Conservation (phyloP, 2,888 invertebrate species). For the Parascotia fuliginaria region DNA sequence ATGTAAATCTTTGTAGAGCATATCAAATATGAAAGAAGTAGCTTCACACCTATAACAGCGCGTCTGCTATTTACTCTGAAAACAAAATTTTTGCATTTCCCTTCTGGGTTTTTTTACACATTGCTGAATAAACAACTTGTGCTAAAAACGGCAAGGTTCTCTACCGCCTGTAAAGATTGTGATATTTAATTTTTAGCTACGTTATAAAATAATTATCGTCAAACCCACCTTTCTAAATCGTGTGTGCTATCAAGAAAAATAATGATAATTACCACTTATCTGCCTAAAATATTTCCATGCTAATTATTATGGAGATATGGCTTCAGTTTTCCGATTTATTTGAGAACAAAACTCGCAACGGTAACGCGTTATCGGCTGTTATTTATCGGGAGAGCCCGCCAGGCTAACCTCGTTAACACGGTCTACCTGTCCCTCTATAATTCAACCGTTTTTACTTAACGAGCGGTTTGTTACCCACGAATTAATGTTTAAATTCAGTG, state of each 20-base stretch:
- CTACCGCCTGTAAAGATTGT: no score
- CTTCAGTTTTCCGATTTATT: slow-evolving; percentile 66
- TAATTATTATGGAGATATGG: slow-evolving; percentile 41
- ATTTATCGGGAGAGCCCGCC: slow-evolving; percentile 56
- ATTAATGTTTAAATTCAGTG: slow-evolving; percentile 58
- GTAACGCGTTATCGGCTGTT: slow-evolving; percentile 63
- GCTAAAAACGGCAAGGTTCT: no score
- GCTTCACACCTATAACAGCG: no score
- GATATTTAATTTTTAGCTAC: no score
- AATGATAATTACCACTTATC: slow-evolving; percentile 39
- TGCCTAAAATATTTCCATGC: slow-evolving; percentile 42
- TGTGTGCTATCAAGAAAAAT: neutral
- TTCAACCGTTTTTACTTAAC: slow-evolving; percentile 67
- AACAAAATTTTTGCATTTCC: no score
- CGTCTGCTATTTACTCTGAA: no score
- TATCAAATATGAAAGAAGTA: neutral
- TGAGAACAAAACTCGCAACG: slow-evolving; percentile 53
- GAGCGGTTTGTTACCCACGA: slow-evolving; percentile 63
- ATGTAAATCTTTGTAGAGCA: slow-evolving; percentile 18
- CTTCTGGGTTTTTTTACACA: no score
- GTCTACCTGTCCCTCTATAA: slow-evolving; percentile 70
- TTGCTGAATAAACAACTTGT: no score
- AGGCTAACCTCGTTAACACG: slow-evolving; percentile 68
- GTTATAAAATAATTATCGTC: no score
- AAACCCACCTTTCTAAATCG: neutral